A percentile compares a stretch with the other conserved stretches of the same genome.
phyloP scores from a whole-genome alignment of 1,140 invertebrate genomes.

The Papilio polytes region DNA sequence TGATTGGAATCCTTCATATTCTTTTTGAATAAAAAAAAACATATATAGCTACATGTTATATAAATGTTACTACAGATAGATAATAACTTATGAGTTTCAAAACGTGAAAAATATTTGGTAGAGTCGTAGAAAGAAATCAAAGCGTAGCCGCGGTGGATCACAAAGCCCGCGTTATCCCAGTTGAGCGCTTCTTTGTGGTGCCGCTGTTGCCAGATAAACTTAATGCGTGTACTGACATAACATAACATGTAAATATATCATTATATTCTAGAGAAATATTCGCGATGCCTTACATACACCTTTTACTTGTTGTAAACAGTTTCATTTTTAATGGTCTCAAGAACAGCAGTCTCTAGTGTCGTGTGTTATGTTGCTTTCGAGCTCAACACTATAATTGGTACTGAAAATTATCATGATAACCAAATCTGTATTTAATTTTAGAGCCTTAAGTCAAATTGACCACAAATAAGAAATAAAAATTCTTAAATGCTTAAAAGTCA shows the following conservation, averaged over 20 bases:
- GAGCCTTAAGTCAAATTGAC: too few species aligned
- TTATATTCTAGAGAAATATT: background rate
- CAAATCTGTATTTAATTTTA: too few species aligned
- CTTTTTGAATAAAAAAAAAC: background rate
- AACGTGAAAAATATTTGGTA: constrained; percentile 22
- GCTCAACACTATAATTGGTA: too few species aligned
- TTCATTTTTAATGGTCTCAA: too few species aligned
- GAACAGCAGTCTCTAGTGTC: too few species aligned
- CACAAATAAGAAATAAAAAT: too few species aligned
- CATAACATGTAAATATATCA: constrained; percentile 1
- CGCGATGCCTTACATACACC: background rate
- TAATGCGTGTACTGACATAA: constrained; percentile 23
- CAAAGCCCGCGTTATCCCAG: constrained; percentile 35
- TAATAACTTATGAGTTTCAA: background rate
- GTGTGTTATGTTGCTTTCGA: too few species aligned
- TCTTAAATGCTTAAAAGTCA: background rate
- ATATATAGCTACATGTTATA: background rate
- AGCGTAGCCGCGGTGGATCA: background rate
- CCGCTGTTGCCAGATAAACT: constrained; percentile 16
- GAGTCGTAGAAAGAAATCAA: constrained; percentile 38
- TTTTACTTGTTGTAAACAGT: too few species aligned
- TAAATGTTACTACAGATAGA: background rate
- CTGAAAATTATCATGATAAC: too few species aligned
- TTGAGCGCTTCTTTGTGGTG: constrained; percentile 37
- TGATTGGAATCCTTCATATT: too few species aligned